Base-by-base conservation (phyloP, 2,888 invertebrate species). In the Lydus trimaculatus region DNA sequence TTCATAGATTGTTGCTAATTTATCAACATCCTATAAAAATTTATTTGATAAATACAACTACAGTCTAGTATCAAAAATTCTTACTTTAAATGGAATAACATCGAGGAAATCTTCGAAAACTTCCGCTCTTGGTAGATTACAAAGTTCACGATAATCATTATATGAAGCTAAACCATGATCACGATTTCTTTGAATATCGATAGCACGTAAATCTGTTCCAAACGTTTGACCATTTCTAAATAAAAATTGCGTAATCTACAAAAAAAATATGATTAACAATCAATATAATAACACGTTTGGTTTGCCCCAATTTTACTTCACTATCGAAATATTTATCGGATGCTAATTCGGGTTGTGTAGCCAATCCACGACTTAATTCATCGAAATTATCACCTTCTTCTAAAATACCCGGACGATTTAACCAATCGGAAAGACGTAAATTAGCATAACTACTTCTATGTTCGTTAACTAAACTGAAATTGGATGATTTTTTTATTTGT, bases 121-220 rank as follows among this genome's bases (percentile, higher is more conserved):
- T 25, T 85, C 84, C 0, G 94, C 95, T 60, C 90, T 90, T 0
- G 88, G 87, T 11, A 95, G 84, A 0, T 93, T 93, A 79, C 95
- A 95, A 72, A 91, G 91, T 11, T 90, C 90, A 65, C 98, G 88
- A 79, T 91, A 92, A 67, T 91, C 89, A 69, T 92, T 91, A 84
- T 96, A 96, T 0, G 91, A 90, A 5, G 92, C 93, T 36, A 96
- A 86, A 13, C 94, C 96, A 79, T 96, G 96, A 83, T 96, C 96
- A 61, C 96, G 89, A 73, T 94, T 93, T 72, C 96, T 89, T 82
- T 96, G 96, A 72, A 96, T 91, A 80, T 96, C 95, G 36, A 91
- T 89, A 0, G 96, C 92, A 58, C 94, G 90, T 69, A 96, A 86
- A 84, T 96, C 96, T 11, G 89, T 86, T 0, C 96, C 96, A 74